Conservation (phyloP, 2,113 vertebrate species). For the Siniperca knerii region DNA sequence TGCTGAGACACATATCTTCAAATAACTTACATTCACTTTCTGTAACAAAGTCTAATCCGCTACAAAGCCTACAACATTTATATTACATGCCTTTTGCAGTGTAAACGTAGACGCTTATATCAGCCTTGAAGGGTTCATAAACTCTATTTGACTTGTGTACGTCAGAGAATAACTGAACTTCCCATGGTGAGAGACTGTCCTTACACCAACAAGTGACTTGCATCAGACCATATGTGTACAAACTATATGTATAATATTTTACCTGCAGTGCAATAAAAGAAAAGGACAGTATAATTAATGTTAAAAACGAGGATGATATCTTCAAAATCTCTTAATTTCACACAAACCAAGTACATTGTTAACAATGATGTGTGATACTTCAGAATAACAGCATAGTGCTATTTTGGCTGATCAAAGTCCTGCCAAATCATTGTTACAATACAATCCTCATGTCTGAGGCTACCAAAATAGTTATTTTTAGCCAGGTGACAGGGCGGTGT, state of each 20-base stretch:
- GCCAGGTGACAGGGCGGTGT: conserved; percentile 64
- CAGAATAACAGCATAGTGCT: conserved; percentile 35
- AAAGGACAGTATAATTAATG: conserved; percentile 11
- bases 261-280: not conserved
- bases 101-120: not conserved
- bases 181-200: not conserved
- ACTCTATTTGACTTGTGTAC: not conserved
- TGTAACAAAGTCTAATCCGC: no score
- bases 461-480: conserved; percentile 75
- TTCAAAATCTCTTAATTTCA: not conserved
- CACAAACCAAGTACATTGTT: not conserved
- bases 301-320: conserved; percentile 8
- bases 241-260: not conserved
- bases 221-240: not conserved
- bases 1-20: no score
- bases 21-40: no score
- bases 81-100: not conserved
- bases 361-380: conserved; percentile 4
- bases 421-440: conserved; percentile 67
- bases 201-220: not conserved
- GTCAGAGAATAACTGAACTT: not conserved
- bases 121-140: not conserved
- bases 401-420: conserved; percentile 71
- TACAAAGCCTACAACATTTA: not conserved
- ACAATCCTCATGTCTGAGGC: conserved; percentile 53